Conservation (phyloP, 2,888 invertebrate genomes). For the Dasypolia templi region DNA sequence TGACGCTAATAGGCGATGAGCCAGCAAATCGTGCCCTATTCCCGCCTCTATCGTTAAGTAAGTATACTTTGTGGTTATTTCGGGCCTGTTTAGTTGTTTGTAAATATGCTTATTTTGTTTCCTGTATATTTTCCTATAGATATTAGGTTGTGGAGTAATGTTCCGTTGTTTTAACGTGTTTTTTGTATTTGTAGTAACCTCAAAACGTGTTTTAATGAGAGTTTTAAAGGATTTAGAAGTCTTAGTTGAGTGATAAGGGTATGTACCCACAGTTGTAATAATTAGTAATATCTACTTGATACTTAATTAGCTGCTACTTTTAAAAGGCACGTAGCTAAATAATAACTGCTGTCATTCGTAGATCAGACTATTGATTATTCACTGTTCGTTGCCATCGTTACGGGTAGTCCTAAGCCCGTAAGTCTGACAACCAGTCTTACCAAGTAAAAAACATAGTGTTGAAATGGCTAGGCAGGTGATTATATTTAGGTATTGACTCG, state of each 20-base stretch:
- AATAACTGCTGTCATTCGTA: too few species aligned
- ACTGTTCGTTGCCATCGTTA: too few species aligned
- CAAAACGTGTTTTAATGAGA: neutral
- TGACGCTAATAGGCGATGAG: slow-evolving; percentile 63
- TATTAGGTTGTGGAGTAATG: neutral
- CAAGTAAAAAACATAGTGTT: too few species aligned
- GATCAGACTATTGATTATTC: too few species aligned
- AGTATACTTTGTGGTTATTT: slow-evolving; percentile 46
- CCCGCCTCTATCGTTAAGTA: slow-evolving; percentile 30
- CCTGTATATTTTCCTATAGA: slow-evolving; percentile 21
- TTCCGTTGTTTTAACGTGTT: neutral
- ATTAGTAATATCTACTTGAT: too few species aligned
- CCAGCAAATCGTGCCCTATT: slow-evolving; percentile 59
- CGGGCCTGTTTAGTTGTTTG: slow-evolving; percentile 28
- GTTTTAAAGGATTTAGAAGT: neutral
- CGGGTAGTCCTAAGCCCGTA: too few species aligned
- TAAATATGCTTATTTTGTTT: slow-evolving; percentile 44
- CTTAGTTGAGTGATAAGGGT: neutral
- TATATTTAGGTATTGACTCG: too few species aligned
- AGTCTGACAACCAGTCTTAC: too few species aligned
- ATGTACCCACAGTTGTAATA: too few species aligned
- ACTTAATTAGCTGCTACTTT: too few species aligned
- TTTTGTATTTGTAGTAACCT: slow-evolving; percentile 1
- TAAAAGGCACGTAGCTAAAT: too few species aligned
- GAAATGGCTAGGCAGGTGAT: too few species aligned